phyloP scores from a whole-genome alignment of 2,797 vertebrate genomes.

The Poeciliopsis presidionis region DNA sequence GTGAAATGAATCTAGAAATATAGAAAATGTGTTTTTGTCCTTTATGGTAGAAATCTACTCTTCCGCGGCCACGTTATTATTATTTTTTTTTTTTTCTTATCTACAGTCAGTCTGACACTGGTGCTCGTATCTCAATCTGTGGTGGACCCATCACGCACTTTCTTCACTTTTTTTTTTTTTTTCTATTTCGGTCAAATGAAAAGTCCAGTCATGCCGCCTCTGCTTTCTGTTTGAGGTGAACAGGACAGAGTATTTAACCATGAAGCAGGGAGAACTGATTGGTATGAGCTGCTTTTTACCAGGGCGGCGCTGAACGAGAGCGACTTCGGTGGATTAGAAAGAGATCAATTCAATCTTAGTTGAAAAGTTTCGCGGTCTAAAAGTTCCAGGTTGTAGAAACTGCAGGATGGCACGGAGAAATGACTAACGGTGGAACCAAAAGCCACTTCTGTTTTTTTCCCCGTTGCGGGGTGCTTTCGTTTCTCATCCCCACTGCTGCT shows the following conservation, averaged over 20 bases:
- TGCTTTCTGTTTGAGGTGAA: neutral
- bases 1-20: neutral
- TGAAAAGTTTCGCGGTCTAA: neutral
- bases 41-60: neutral
- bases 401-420: neutral
- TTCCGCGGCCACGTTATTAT: neutral
- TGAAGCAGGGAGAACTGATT: neutral
- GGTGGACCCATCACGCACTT: neutral
- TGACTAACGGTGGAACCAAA: conserved; percentile 22
- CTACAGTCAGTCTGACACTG: neutral
- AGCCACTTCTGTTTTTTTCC: conserved; percentile 24
- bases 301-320: neutral
- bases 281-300: neutral
- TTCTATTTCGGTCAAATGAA: neutral
- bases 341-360: neutral
- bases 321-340: neutral
- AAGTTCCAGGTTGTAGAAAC: neutral
- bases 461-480: conserved; percentile 5
- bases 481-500: neutral
- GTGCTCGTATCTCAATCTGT: neutral
- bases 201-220: neutral
- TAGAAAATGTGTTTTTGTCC: neutral
- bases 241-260: neutral
- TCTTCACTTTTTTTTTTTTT: neutral
- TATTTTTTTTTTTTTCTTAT: neutral